These are phyloP conservation scores for Taurulus bubalis DNA, from an alignment of 2,113 vertebrate species.

Conservation along the genomic window DNA sequence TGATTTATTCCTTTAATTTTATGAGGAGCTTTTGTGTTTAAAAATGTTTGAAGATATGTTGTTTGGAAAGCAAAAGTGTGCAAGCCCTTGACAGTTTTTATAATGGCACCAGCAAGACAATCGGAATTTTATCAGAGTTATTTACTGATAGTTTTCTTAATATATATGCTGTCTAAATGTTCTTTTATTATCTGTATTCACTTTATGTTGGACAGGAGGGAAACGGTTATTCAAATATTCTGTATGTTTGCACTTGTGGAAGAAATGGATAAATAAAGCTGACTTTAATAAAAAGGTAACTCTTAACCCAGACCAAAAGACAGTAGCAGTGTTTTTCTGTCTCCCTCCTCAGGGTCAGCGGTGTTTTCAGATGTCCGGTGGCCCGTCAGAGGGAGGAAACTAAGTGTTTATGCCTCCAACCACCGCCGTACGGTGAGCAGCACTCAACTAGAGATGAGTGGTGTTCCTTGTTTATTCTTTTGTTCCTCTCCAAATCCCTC, in stretches of 20 bases:
- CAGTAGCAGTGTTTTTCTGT: background rate
- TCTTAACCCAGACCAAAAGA: background rate
- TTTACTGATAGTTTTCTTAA: too few species aligned
- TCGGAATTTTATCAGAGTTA: background rate
- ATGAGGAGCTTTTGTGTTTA: background rate
- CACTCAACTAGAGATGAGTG: slow-evolving; percentile 8
- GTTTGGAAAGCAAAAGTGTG: background rate
- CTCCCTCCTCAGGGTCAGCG: background rate
- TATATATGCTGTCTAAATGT: background rate
- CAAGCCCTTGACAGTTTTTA: background rate
- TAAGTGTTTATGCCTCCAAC: slow-evolving; percentile 29
- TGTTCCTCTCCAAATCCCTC: slow-evolving; percentile 21
- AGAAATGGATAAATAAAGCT: too few species aligned
- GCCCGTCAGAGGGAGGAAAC: slow-evolving; percentile 14
- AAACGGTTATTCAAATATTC: too few species aligned
- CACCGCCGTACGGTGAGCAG: background rate
- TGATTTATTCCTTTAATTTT: background rate
- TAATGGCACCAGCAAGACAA: background rate
- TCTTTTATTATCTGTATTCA: too few species aligned
- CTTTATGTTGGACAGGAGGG: too few species aligned
- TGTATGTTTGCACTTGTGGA: too few species aligned
- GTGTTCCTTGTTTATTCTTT: slow-evolving; percentile 7
- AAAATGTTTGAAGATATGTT: background rate
- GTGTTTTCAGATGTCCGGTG: background rate
- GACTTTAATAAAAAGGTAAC: too few species aligned